Evolutionary conservation across 2,888 invertebrate genomes (phyloP), one percentile per base, ranked within the genome.

Genomic region (Perithous albicinctus): DNA sequence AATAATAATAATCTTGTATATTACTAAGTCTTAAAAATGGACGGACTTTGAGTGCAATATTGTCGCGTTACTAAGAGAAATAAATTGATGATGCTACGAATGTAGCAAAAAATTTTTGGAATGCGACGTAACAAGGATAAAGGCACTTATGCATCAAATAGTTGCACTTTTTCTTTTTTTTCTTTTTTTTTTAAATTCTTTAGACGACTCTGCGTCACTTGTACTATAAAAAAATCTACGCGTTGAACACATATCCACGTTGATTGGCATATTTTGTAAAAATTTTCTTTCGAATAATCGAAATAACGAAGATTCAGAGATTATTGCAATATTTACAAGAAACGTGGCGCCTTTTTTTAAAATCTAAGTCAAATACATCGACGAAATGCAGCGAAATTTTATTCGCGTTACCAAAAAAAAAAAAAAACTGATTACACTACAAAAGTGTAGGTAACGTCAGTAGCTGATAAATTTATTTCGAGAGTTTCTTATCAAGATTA

Each of bases 21-120:
- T 70, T 61, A 56, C 29, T 70, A 84, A 61, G 32, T 73, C 51
- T 51, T 48, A 41, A 77, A 85, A 85, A 78, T 78, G 88, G 88
- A 88, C 88, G 88, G 88, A 87, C 38, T 70, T 70, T 10, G 29
- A 38, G 26, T 12, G 46, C 18, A 67, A 54, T 69, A 12, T 29
- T 46, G 43, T 64, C 64, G 54, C 63, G 38, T 61, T 63, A 56
- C 18, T 12, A 10, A 67, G 46, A 76, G 66, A 23, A 56, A 51
- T 32, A 26, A 26, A 59, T 26, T 6, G 10, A 26, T 10, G 18
- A 26, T 48, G 29, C 15, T 20, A 41, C 56, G 8, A 15, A 23
- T 43, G 48, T 32, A 20, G 38, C 15, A 3, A n/a, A 48, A 5
- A n/a, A 2, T 10, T 72, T 80, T 77, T 10, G 10, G 29, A 66